Evolutionary conservation across 2,797 vertebrate species (phyloP).

Genomic region (Gallinago nigripennis): DNA sequence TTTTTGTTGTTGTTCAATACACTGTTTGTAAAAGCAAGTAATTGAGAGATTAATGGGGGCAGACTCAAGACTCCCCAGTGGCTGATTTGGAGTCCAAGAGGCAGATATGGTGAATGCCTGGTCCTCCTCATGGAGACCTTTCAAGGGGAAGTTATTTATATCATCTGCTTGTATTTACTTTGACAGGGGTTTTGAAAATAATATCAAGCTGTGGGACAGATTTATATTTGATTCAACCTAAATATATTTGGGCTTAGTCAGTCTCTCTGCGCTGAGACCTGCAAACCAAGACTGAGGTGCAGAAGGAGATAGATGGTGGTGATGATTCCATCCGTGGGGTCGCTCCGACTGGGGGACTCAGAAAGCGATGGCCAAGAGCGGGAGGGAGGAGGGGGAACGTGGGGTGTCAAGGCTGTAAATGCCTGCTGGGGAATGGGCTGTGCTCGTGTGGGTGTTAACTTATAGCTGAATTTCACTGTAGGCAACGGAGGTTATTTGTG

Average conservation of each 20-base stretch:
- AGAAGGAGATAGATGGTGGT: not conserved
- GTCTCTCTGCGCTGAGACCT: not conserved
- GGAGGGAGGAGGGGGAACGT: accelerated
- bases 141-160: not conserved
- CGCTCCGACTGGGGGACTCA: not conserved
- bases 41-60: not conserved
- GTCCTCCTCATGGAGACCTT: not conserved
- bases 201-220: not conserved
- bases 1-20: not conserved
- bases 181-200: constrained; percentile 24
- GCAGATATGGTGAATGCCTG: not conserved
- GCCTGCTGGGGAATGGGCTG: not conserved
- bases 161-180: not conserved
- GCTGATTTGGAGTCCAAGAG: not conserved
- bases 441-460: not conserved
- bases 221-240: not conserved
- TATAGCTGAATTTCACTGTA: not conserved
- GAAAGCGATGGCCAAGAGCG: accelerated
- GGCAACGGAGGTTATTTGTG: not conserved
- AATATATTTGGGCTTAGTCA: not conserved
- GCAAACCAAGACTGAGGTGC: not conserved
- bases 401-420: not conserved
- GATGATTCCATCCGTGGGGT: accelerated
- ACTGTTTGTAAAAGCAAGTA: not conserved
- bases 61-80: not conserved